Base-by-base conservation (phyloP, 2,797 vertebrate species). In the Cetoscarus ocellatus region DNA sequence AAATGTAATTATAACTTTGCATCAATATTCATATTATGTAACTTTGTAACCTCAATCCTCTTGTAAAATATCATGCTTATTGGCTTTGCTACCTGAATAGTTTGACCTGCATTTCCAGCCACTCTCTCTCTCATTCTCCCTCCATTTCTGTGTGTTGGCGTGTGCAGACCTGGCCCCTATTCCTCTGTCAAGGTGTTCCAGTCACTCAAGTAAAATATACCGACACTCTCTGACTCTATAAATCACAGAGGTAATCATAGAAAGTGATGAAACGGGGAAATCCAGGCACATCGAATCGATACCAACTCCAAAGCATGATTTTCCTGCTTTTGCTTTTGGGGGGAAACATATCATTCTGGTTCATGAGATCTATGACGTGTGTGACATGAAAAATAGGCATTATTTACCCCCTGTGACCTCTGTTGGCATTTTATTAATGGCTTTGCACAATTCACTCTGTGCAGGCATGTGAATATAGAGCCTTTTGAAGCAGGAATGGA, bases 221-320 rank as follows among this genome's bases (percentile, higher is more conserved):
- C 3, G 42, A 69, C 59, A 69, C 53, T 61, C 56, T 47, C 58
- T 67, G 62, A 79, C 49, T 49, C 64, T 10, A 75, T 88, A 82
- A 80, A 83, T 85, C 82, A 84, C 73, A 10, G 39, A n/a, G 58
- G 76, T 74, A 87, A 85, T 82, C 74, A 88, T 53, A 76, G 69
- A 82, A 80, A 85, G 74, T 80, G 79, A 82, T 74, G 75, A 70
- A 83, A 85, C 67, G 52, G 57, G 71, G 52, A 83, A 78, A 75
- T 82, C 53, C 10, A 49, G 52, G 52, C 57, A 82, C 69, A 72
- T 77, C 36, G 36, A 82, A 86, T 88, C 71, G 10, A 86, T 86
- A 80, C 5, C 48, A 75, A 68, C 64, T 78, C 75, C 43, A 61
- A 79, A 77, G 65, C 52, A 55, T 62, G 70, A 59, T 64, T 75